phyloP scores from a whole-genome alignment of 2,797 vertebrate genomes.

The Muscicapa comitata region DNA sequence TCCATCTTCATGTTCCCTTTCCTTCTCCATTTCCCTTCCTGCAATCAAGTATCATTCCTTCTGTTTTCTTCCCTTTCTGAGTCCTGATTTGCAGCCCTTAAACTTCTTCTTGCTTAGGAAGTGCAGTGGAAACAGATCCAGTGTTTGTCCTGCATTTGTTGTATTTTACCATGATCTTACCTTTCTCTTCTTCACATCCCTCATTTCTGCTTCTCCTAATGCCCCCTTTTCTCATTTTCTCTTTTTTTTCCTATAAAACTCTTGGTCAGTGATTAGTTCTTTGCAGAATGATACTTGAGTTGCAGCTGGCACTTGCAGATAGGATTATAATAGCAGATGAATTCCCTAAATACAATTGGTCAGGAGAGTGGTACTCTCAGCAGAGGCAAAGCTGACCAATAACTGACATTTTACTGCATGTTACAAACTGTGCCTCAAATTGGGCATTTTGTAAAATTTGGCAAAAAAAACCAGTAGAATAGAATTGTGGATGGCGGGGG shows the following conservation, averaged over 20 bases:
- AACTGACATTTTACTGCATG: background rate
- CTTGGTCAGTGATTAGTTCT: background rate
- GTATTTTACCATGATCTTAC: background rate
- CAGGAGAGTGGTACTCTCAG: background rate
- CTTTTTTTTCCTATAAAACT: background rate
- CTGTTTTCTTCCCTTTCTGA: background rate
- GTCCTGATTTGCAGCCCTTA: background rate
- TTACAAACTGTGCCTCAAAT: background rate
- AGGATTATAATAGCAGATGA: background rate
- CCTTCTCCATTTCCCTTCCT: background rate
- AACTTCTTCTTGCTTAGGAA: background rate
- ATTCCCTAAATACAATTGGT: background rate
- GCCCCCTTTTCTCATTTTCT: background rate
- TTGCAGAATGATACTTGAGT: background rate
- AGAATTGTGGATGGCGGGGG: background rate
- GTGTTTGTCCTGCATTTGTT: background rate
- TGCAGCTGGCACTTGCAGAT: background rate
- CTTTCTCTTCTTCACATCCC: background rate
- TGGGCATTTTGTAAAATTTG: background rate
- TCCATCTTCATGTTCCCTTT: background rate
- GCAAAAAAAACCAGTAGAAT: background rate
- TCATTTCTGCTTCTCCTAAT: background rate
- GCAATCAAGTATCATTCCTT: background rate
- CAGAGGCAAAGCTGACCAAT: background rate
- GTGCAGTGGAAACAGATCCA: background rate